Base-by-base conservation (phyloP, 2,113 vertebrate genomes). In the Fulica atra region DNA sequence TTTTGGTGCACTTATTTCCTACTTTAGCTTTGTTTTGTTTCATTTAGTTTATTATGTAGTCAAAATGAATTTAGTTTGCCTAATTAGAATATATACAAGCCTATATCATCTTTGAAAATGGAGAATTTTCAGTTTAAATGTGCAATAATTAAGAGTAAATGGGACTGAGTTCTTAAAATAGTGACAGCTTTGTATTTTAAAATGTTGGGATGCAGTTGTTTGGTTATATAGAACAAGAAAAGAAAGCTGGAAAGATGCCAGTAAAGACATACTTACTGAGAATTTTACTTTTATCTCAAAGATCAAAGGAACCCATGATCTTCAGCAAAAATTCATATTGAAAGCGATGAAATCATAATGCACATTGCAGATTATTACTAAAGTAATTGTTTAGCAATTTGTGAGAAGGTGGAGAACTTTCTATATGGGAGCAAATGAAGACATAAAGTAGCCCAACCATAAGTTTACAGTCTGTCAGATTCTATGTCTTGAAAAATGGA, bases 61-160 rank as follows among this genome's bases (percentile, higher is more conserved):
- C 31, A 85, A 84, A 95, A 87, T 94, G 4, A 82, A 93, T 91
- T 71, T 81, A 69, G 29, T 83, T 68, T 95, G 33, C 61, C 44
- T 91, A 93, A 93, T 81, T 96, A 92, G 72, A 78, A 91, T 81
- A 48, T 25, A 66, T 68, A 59, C 5, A 86, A 96, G 16, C 28
- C 72, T 81, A 44, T 92, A 91, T 72, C 7, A 35, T 81, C 81
- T 91, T 72, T 79, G 84, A 80, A 83, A 95, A 88, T 76, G 9
- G 50, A 79, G 61, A 74, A 46, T 65, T 92, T 95, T 82, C 72
- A 36, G 56, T 57, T 92, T 92, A 88, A 93, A 93, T 86, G 65
- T 72, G 53, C 50, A 76, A 93, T 92, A 89, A 95, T 91, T 95
- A 95, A 85, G 11, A 92, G 72, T 9, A 95, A 95, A 95, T 68